Evolutionary conservation across 2,797 vertebrate genomes (phyloP).

Genomic region (Etheostoma nigrum): DNA sequence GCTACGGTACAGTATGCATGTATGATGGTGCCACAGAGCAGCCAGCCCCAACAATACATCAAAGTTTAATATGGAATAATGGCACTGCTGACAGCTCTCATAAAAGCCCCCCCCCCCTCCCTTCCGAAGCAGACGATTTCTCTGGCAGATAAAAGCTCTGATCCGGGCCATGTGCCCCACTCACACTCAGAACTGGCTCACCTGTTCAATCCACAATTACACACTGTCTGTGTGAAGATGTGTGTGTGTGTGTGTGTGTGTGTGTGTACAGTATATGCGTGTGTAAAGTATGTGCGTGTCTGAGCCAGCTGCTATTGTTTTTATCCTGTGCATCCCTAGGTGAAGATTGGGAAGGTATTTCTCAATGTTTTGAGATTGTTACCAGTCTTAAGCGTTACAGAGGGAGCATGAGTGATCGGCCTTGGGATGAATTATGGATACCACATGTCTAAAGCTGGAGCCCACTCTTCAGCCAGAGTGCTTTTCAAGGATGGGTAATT

Average conservation of each 20-base stretch:
- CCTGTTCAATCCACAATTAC: slow-evolving; percentile 74
- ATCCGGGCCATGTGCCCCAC: slow-evolving; percentile 59
- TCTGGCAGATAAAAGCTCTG: slow-evolving; percentile 71
- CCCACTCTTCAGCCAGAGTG: slow-evolving; percentile 76
- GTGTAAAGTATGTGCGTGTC: slow-evolving; percentile 45
- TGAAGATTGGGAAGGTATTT: slow-evolving; percentile 70
- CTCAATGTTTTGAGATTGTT: slow-evolving; percentile 75
- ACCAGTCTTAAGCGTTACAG: slow-evolving; percentile 70
- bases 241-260: neutral
- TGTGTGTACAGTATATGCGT: slow-evolving; percentile 7
- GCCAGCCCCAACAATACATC: slow-evolving; percentile 76
- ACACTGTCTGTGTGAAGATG: slow-evolving; percentile 31
- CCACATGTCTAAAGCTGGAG: slow-evolving; percentile 80
- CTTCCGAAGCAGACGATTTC: slow-evolving; percentile 67
- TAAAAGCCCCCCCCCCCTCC: slow-evolving; percentile 65
- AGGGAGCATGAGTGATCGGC: slow-evolving; percentile 73
- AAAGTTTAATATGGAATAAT: slow-evolving; percentile 83
- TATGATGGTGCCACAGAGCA: slow-evolving; percentile 55
- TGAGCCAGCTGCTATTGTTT: slow-evolving; percentile 76
- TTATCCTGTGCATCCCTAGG: slow-evolving; percentile 54
- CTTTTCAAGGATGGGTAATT: slow-evolving; percentile 80
- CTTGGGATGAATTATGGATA: slow-evolving; percentile 84
- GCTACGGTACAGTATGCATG: slow-evolving; percentile 36
- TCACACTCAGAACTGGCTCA: slow-evolving; percentile 65
- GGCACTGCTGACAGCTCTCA: slow-evolving; percentile 77